A percentile compares a stretch with the other conserved stretches of the same genome.
These are phyloP conservation scores for Zele albiditarsus DNA, from an alignment of 2,888 invertebrate species.

Conservation along the genomic window DNA sequence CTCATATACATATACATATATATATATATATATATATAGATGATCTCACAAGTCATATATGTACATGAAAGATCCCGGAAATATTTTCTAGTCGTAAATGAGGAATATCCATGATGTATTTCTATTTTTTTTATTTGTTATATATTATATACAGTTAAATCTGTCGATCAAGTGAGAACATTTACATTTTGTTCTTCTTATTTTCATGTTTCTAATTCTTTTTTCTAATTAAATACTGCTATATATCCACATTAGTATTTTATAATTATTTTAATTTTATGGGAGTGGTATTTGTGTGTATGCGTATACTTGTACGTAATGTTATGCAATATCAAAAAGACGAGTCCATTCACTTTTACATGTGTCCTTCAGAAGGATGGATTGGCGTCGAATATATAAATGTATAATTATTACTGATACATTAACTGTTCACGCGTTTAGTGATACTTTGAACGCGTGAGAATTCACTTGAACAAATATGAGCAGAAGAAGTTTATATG, in stretches of 20 bases:
- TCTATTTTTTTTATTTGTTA: not conserved
- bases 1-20: not conserved
- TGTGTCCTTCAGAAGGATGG: slow-evolving; percentile 43
- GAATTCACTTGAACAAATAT: not conserved
- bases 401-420: slow-evolving; percentile 18
- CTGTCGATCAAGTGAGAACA: not conserved
- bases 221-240: not conserved
- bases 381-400: slow-evolving; percentile 15
- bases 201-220: not conserved
- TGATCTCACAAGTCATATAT: not conserved
- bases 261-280: slow-evolving; percentile 30
- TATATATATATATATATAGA: not conserved
- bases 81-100: slow-evolving; percentile 13
- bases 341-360: slow-evolving; percentile 43
- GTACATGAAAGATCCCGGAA: not conserved
- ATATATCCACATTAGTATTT: slow-evolving; percentile 7
- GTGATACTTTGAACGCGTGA: slow-evolving; percentile 1
- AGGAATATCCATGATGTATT: not conserved
- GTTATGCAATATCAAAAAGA: slow-evolving; percentile 31
- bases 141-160: not conserved
- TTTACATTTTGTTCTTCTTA: not conserved
- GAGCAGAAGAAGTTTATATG: not conserved
- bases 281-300: slow-evolving; percentile 25
- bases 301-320: not conserved
- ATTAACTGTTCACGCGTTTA: not conserved